Percentiles rank a stretch among this genome's conserved stretches.
phyloP scores from a whole-genome alignment of 2,888 invertebrate genomes.

The Proisotoma minuta region DNA sequence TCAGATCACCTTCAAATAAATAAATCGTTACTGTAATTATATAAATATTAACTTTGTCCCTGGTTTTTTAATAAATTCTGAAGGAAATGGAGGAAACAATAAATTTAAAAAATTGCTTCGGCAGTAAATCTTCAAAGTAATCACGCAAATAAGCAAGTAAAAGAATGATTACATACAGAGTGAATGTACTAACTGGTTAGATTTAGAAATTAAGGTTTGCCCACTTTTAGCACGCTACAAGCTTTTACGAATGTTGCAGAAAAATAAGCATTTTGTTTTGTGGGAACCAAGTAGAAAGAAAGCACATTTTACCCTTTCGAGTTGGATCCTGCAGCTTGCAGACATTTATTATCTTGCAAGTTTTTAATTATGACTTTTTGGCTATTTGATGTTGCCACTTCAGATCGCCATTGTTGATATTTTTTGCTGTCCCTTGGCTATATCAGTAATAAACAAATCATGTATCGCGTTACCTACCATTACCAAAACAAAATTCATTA shows the following conservation, averaged over 20 bases:
- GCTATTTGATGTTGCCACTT: conserved; percentile 10
- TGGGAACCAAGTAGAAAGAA: not conserved
- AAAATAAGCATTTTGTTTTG: not conserved
- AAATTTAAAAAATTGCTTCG: not conserved
- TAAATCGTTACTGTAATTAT: too few species aligned
- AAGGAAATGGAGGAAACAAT: not conserved
- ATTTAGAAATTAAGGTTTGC: not conserved
- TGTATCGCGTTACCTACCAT: not conserved
- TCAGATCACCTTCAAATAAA: too few species aligned
- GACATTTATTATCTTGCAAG: conserved; percentile 25
- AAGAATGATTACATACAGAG: too few species aligned
- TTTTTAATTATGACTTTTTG: conserved; percentile 18
- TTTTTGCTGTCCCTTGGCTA: conserved; percentile 24
- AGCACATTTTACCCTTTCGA: not conserved
- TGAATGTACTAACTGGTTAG: too few species aligned
- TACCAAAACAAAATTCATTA: too few species aligned
- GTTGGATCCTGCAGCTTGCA: conserved; percentile 22
- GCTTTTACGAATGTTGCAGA: too few species aligned
- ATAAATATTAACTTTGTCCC: too few species aligned
- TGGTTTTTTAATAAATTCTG: too few species aligned
- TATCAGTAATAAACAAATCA: not conserved
- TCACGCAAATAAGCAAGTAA: too few species aligned
- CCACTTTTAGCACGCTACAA: conserved; percentile 5
- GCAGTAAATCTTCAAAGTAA: too few species aligned
- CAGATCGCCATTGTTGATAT: conserved; percentile 28